A percentile compares a stretch with the other conserved stretches of the same genome.
Evolutionary conservation across 2,888 invertebrate species (phyloP).

Genomic region (Sphaerophoria taeniata): DNA sequence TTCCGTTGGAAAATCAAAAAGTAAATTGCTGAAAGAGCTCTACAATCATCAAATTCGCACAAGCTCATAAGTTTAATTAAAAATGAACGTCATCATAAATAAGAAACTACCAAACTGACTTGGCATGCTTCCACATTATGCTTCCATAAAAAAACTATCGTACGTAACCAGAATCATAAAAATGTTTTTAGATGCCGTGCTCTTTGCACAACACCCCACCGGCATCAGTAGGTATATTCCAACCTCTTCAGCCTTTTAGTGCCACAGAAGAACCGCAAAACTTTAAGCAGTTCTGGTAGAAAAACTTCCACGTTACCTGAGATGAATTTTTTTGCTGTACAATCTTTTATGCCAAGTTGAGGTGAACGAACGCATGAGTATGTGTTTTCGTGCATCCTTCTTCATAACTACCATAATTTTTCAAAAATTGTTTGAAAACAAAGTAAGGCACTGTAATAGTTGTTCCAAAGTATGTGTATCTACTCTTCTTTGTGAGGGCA

Average conservation of each 20-base stretch:
- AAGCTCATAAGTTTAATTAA: slow-evolving; percentile 65
- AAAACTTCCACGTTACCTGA: slow-evolving; percentile 52
- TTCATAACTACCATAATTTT: slow-evolving; percentile 47
- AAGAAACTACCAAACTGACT: slow-evolving; percentile 47
- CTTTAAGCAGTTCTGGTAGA: slow-evolving; percentile 40
- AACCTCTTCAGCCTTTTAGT: slow-evolving; percentile 35
- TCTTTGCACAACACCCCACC: neutral
- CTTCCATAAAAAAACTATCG: neutral
- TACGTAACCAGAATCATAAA: neutral
- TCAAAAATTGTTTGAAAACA: slow-evolving; percentile 43
- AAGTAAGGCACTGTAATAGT: slow-evolving; percentile 38
- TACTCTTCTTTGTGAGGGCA: slow-evolving; percentile 7
- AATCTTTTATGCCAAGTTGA: neutral
- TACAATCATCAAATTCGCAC: slow-evolving; percentile 36
- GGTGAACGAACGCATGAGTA: neutral
- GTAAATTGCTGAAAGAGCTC: slow-evolving; percentile 17
- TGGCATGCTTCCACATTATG: neutral
- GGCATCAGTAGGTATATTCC: neutral
- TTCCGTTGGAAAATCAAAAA: slow-evolving; percentile 33
- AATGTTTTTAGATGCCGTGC: neutral
- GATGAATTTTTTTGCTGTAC: neutral
- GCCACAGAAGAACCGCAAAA: slow-evolving; percentile 35
- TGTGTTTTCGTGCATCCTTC: neutral
- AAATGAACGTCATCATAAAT: slow-evolving; percentile 48
- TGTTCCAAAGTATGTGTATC: neutral